Conservation (phyloP, 2,113 vertebrate genomes). For the Ancistrus triradiatus region DNA sequence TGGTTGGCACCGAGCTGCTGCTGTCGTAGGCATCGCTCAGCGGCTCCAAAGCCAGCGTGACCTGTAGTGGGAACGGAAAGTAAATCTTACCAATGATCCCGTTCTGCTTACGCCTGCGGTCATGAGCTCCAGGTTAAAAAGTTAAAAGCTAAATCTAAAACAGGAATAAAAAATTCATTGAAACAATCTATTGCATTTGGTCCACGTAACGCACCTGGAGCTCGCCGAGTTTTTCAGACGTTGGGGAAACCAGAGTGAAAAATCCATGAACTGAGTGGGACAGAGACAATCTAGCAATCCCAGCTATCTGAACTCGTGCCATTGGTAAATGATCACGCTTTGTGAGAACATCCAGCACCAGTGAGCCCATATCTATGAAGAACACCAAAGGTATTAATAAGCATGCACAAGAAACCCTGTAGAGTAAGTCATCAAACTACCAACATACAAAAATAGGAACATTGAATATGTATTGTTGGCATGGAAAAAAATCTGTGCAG, state of each 20-base stretch:
- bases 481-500: too few relatives aligned
- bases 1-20: constrained; percentile 62
- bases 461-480: too few relatives aligned
- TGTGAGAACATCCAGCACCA: constrained; percentile 84
- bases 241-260: constrained; percentile 82
- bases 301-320: constrained; percentile 75
- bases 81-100: too few relatives aligned
- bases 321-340: constrained; percentile 79
- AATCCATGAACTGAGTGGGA: constrained; percentile 78
- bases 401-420: not conserved
- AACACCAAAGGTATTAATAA: not conserved
- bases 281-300: constrained; percentile 78
- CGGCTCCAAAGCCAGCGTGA: constrained; percentile 81
- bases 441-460: too few relatives aligned
- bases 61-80: constrained; percentile 57
- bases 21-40: constrained; percentile 74
- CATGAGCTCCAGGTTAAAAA: too few relatives aligned
- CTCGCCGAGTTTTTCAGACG: constrained; percentile 85
- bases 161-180: too few relatives aligned
- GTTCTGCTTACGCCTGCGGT: too few relatives aligned
- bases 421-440: not conserved
- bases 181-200: too few relatives aligned
- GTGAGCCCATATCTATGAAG: constrained; percentile 83
- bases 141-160: too few relatives aligned
- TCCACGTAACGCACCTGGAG: constrained; percentile 80